Conservation (phyloP, 2,113 vertebrate species). For the Epinephelus fuscoguttatus region DNA sequence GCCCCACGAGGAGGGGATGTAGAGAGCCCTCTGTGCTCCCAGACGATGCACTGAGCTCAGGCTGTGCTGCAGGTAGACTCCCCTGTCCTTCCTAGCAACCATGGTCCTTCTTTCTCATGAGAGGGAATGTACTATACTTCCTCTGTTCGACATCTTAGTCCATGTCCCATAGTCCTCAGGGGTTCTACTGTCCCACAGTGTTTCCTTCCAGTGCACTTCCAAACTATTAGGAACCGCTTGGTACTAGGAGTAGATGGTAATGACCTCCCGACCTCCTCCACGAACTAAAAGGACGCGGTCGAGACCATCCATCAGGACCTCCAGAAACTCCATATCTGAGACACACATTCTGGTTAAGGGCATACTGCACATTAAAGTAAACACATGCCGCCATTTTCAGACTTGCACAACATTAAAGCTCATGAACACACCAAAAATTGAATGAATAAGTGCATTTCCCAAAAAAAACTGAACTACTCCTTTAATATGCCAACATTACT, state of each 20-base stretch:
- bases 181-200: neutral
- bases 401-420: neutral
- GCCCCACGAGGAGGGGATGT: neutral
- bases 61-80: conserved; percentile 9
- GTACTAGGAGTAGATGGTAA: conserved; percentile 95
- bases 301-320: conserved; percentile 94
- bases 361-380: neutral
- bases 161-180: neutral
- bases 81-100: neutral
- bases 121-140: neutral
- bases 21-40: neutral
- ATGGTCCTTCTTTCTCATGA: neutral
- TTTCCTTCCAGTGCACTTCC: neutral
- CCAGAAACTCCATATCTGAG: conserved; percentile 97
- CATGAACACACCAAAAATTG: too few relatives aligned
- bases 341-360: conserved; percentile 79
- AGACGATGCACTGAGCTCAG: conserved; percentile 1
- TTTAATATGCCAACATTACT: neutral
- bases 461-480: neutral
- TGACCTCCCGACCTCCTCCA: conserved; percentile 95
- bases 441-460: too few relatives aligned
- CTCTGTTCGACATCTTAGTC: neutral
- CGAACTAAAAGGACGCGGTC: conserved; percentile 92
- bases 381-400: neutral
- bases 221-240: neutral